Evolutionary conservation across 1,140 invertebrate genomes (phyloP).

Genomic region (Nymphalis io): DNA sequence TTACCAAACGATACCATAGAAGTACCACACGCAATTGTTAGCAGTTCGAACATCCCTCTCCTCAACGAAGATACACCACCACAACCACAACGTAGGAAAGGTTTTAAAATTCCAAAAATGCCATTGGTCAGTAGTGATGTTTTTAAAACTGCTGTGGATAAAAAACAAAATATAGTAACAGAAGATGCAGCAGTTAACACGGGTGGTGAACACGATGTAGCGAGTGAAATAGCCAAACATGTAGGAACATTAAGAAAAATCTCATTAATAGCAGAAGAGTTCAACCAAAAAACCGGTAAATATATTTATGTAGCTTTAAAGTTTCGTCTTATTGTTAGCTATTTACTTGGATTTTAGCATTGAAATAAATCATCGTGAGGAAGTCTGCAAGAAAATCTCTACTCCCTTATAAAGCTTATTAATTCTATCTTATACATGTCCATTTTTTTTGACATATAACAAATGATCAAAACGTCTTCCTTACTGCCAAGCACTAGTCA

Average conservation of each 20-base stretch:
- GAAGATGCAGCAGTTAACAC: constrained; percentile 65
- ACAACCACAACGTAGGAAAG: constrained; percentile 13
- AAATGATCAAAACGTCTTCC: too few relatives aligned
- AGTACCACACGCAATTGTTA: constrained; percentile 37
- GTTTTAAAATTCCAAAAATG: constrained; percentile 69
- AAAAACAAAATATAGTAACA: constrained; percentile 42
- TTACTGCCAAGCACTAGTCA: too few relatives aligned
- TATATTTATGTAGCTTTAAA: not conserved
- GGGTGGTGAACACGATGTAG: constrained; percentile 55
- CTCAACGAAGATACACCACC: constrained; percentile 21
- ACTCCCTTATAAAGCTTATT: too few relatives aligned
- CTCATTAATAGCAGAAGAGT: constrained; percentile 72
- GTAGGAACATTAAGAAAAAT: constrained; percentile 67
- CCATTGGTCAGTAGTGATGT: constrained; percentile 62
- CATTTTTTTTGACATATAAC: too few relatives aligned
- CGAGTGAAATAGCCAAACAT: constrained; percentile 61
- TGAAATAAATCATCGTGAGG: too few relatives aligned
- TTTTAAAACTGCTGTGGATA: constrained; percentile 47
- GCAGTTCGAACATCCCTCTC: constrained; percentile 22
- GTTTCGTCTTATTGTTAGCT: too few relatives aligned
- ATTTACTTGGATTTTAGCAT: too few relatives aligned
- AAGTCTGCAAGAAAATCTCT: too few relatives aligned
- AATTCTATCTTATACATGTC: too few relatives aligned
- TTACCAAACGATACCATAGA: constrained; percentile 56
- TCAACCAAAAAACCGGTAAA: constrained; percentile 69